Percentiles rank a stretch among this genome's conserved stretches.
Conservation (phyloP, 1,140 invertebrate genomes). For the Geopemphigus sp. region DNA sequence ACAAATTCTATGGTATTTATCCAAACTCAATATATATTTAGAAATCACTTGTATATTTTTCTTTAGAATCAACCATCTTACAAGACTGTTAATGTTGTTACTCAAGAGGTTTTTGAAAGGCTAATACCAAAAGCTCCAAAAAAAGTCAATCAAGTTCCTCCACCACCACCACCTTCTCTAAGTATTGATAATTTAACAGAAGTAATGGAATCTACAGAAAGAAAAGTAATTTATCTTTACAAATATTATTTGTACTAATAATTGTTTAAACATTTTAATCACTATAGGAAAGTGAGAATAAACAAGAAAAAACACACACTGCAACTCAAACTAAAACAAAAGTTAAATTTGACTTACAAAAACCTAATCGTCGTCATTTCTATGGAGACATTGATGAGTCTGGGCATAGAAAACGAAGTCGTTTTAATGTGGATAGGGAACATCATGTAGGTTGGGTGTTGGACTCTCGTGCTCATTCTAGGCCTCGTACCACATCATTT, state of each 20-base stretch:
- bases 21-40: slow-evolving; percentile 45
- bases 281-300: slow-evolving; percentile 67
- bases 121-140: slow-evolving; percentile 67
- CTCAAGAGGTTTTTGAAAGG: slow-evolving; percentile 82
- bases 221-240: slow-evolving; percentile 40
- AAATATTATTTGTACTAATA: background rate
- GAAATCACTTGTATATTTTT: background rate
- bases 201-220: slow-evolving; percentile 28
- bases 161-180: slow-evolving; percentile 67
- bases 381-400: slow-evolving; percentile 47
- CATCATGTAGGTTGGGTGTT: slow-evolving; percentile 97
- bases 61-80: slow-evolving; percentile 60
- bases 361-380: slow-evolving; percentile 35
- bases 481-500: slow-evolving; percentile 71
- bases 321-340: slow-evolving; percentile 58
- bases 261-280: slow-evolving; percentile 1
- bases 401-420: slow-evolving; percentile 63
- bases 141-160: slow-evolving; percentile 67
- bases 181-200: slow-evolving; percentile 50
- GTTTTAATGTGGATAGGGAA: slow-evolving; percentile 87
- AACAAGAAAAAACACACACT: slow-evolving; percentile 58
- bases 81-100: slow-evolving; percentile 87
- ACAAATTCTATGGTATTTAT: slow-evolving; percentile 52
- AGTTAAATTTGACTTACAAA: slow-evolving; percentile 39
- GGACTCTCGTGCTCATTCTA: slow-evolving; percentile 76